These are phyloP conservation scores for Coturnix japonica DNA, from an alignment of 2,113 vertebrate genomes.

Conservation along the genomic window DNA sequence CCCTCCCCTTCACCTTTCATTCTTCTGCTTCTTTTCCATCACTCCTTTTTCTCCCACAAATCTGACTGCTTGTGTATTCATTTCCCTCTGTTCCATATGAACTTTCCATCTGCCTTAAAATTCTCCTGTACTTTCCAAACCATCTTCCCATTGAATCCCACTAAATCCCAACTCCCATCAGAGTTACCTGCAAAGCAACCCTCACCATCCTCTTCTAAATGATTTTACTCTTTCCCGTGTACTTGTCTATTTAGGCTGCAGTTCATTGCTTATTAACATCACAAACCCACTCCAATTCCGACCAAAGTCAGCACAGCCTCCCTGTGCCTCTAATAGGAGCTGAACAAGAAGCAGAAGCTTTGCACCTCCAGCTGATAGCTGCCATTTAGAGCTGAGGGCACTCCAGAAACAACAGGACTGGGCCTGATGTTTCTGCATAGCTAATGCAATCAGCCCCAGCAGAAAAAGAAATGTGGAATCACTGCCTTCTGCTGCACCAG, in stretches of 20 bases:
- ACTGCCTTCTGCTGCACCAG: background rate
- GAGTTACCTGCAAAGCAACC: background rate
- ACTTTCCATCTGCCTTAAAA: background rate
- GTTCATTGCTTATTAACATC: background rate
- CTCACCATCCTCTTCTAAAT: background rate
- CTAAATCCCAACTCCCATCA: background rate
- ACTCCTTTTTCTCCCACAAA: background rate
- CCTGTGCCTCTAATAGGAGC: background rate
- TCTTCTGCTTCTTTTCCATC: background rate
- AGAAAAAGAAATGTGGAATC: background rate
- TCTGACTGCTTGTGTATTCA: background rate
- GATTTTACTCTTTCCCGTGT: background rate
- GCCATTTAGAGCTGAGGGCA: background rate
- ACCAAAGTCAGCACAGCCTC: background rate
- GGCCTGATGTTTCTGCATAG: background rate
- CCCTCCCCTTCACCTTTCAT: background rate
- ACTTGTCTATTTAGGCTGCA: background rate
- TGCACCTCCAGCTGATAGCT: background rate
- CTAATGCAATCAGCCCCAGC: constrained; percentile 13
- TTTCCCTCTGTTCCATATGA: background rate
- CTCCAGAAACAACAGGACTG: background rate
- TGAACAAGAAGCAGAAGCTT: background rate
- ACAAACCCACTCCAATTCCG: background rate
- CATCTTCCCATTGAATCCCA: background rate
- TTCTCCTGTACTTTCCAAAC: background rate